phyloP scores from a whole-genome alignment of 1,140 invertebrate genomes.

The Protaetia brevitarsis region DNA sequence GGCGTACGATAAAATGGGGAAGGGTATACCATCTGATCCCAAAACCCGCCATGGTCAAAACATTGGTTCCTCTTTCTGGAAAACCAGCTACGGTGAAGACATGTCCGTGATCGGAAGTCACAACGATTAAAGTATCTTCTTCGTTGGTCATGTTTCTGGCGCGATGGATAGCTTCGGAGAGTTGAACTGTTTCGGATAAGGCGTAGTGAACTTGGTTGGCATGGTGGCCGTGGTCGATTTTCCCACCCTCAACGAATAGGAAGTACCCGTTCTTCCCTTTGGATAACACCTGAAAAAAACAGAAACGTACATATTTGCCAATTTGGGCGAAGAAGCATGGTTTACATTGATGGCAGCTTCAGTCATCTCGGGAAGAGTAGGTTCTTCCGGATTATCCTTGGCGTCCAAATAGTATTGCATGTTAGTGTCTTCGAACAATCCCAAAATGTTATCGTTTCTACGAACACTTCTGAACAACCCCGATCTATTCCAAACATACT shows the following conservation, averaged over 20 bases:
- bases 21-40: neutral
- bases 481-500: slow-evolving; percentile 62
- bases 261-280: slow-evolving; percentile 66
- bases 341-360: slow-evolving; percentile 52
- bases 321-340: neutral
- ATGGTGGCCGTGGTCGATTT: slow-evolving; percentile 74
- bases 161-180: slow-evolving; percentile 63
- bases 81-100: slow-evolving; percentile 62
- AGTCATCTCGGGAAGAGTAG: slow-evolving; percentile 76
- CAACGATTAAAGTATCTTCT: slow-evolving; percentile 57
- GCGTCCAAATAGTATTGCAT: slow-evolving; percentile 56
- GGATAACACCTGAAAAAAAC: slow-evolving; percentile 73
- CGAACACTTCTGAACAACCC: slow-evolving; percentile 45
- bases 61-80: slow-evolving; percentile 53
- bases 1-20: neutral
- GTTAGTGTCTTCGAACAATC: slow-evolving; percentile 55
- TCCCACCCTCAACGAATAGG: slow-evolving; percentile 68
- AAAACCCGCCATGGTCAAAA: slow-evolving; percentile 50
- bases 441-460: slow-evolving; percentile 56
- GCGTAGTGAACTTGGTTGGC: slow-evolving; percentile 61
- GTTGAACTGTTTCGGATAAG: slow-evolving; percentile 65
- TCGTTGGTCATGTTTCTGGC: slow-evolving; percentile 57
- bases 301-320: neutral
- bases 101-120: slow-evolving; percentile 65
- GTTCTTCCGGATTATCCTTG: slow-evolving; percentile 50